Evolutionary conservation across 1,140 invertebrate species (phyloP).

Genomic region (Telenomus remus): DNA sequence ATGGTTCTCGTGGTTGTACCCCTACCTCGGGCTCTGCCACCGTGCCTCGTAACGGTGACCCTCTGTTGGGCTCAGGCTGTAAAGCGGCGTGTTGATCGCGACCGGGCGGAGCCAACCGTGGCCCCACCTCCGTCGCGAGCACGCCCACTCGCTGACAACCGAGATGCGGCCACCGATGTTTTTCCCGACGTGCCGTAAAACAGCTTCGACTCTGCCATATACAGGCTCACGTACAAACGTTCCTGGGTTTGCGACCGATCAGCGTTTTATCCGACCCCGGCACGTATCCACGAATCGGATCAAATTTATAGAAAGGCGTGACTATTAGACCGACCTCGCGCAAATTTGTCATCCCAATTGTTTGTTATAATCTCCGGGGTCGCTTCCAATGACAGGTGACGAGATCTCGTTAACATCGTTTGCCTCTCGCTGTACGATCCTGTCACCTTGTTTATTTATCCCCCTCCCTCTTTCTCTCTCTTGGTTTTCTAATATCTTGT

Average conservation of each 20-base stretch:
- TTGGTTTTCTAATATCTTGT: too few relatives aligned
- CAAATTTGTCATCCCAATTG: too few relatives aligned
- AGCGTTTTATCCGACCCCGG: conserved; percentile 27
- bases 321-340: conserved; percentile 29
- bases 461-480: too few relatives aligned
- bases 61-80: conserved; percentile 63
- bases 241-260: conserved; percentile 27
- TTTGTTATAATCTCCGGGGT: too few relatives aligned
- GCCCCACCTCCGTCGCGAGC: conserved; percentile 59
- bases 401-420: too few relatives aligned
- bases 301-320: conserved; percentile 48
- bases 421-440: too few relatives aligned
- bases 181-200: conserved; percentile 39
- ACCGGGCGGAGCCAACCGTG: conserved; percentile 54
- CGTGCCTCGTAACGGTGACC: conserved; percentile 61
- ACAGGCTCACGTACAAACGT: conserved; percentile 1
- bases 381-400: too few relatives aligned
- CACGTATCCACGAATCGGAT: conserved; percentile 41
- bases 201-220: conserved; percentile 35
- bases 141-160: conserved; percentile 55
- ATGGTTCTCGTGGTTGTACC: conserved; percentile 68
- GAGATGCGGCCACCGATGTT: conserved; percentile 44
- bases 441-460: too few relatives aligned
- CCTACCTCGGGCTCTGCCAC: conserved; percentile 62
- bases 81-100: conserved; percentile 71